A percentile compares a stretch with the other conserved stretches of the same genome.
These are phyloP conservation scores for Nomada goodeniana DNA, from an alignment of 2,888 invertebrate genomes.

Conservation along the genomic window DNA sequence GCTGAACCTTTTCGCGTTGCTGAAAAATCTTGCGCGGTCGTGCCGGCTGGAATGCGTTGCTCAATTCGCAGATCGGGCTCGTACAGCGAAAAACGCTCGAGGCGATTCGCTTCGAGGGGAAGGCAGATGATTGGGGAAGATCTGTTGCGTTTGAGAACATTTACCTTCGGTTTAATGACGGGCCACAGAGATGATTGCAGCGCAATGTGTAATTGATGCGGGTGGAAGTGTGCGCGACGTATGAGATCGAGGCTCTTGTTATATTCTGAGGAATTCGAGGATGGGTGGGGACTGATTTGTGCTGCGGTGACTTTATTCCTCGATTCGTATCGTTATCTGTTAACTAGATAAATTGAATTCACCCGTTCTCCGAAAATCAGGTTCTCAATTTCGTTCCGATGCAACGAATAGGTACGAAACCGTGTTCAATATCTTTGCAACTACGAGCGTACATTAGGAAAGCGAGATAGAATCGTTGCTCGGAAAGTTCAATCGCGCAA, in stretches of 20 bases:
- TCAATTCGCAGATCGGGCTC: background rate
- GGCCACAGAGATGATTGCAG: background rate
- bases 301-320: too few relatives aligned
- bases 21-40: constrained; percentile 17
- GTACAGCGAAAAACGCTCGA: background rate
- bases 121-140: constrained; percentile 6
- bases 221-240: background rate
- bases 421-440: background rate
- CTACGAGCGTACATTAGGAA: too few relatives aligned
- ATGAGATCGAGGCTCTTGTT: background rate
- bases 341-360: too few relatives aligned
- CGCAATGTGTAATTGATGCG: background rate
- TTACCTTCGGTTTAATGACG: constrained; percentile 13
- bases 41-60: background rate
- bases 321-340: too few relatives aligned
- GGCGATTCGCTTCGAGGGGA: background rate
- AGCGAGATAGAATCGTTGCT: background rate
- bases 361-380: too few relatives aligned
- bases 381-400: too few relatives aligned
- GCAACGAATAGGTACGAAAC: too few relatives aligned
- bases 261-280: background rate
- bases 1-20: constrained; percentile 48
- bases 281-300: background rate
- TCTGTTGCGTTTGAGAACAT: constrained; percentile 1
- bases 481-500: background rate